Conservation (phyloP, 2,888 invertebrate genomes). For the Mantis religiosa region DNA sequence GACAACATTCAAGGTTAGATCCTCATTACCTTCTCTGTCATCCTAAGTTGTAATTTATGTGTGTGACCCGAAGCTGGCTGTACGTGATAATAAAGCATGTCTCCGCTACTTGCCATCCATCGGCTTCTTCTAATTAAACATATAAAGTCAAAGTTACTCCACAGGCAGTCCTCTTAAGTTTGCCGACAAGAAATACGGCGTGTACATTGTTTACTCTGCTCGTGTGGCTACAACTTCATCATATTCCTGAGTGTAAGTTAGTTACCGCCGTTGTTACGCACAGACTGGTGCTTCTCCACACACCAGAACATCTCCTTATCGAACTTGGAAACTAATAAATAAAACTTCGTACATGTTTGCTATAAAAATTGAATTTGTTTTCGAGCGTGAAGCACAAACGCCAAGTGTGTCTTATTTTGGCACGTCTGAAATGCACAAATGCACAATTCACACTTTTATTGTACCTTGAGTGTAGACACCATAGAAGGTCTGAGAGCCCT, state of each 20-base stretch:
- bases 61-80: background rate
- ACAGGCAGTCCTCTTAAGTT: background rate
- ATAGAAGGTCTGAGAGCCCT: too few relatives aligned
- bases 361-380: too few relatives aligned
- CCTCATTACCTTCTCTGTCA: background rate
- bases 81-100: background rate
- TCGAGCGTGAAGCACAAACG: too few relatives aligned
- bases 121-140: background rate
- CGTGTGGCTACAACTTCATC: background rate
- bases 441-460: too few relatives aligned
- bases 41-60: background rate
- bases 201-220: background rate
- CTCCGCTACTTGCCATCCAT: background rate
- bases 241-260: background rate
- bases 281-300: background rate
- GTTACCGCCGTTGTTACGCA: background rate
- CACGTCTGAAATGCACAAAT: too few relatives aligned
- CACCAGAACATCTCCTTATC: background rate
- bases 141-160: background rate
- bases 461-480: too few relatives aligned
- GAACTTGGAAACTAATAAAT: too few relatives aligned
- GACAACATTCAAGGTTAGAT: background rate
- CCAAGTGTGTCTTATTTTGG: too few relatives aligned
- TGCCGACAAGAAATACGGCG: background rate
- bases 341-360: too few relatives aligned